A percentile compares a stretch with the other conserved stretches of the same genome.
phyloP scores from a whole-genome alignment of 1,140 invertebrate genomes.

The Lanistes nyassanus region DNA sequence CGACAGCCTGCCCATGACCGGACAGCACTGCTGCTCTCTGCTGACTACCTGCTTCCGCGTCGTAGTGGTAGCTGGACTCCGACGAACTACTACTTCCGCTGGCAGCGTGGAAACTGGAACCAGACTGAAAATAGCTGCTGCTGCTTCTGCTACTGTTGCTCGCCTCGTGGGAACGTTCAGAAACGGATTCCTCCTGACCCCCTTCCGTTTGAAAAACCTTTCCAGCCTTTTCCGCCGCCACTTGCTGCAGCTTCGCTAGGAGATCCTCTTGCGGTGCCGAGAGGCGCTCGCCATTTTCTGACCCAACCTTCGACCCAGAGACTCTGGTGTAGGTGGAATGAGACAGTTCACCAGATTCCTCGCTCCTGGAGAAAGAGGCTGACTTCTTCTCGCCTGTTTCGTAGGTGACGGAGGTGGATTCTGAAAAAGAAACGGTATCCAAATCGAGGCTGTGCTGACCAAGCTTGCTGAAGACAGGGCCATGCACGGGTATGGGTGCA shows the following conservation, averaged over 20 bases:
- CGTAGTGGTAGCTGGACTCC: no score
- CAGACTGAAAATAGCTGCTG: background rate
- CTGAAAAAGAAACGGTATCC: no score
- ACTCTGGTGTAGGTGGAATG: slow-evolving; percentile 4
- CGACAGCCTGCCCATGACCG: no score
- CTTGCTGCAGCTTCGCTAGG: no score
- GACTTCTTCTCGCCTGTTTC: background rate
- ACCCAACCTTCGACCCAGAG: background rate
- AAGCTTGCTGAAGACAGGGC: background rate
- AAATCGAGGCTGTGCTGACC: no score
- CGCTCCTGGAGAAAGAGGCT: background rate
- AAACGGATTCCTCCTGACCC: background rate
- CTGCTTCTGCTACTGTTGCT: background rate
- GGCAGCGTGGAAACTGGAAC: no score
- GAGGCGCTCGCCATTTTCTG: no score
- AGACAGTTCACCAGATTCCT: background rate
- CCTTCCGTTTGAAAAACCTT: background rate
- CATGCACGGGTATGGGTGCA: background rate
- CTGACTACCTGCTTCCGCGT: no score
- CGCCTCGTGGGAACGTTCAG: background rate
- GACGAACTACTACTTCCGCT: no score
- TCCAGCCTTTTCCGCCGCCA: background rate
- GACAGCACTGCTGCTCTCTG: no score
- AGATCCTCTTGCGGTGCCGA: background rate
- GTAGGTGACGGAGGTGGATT: background rate